These are phyloP conservation scores for Pimpla rufipes DNA, from an alignment of 2,888 invertebrate species.

Conservation along the genomic window DNA sequence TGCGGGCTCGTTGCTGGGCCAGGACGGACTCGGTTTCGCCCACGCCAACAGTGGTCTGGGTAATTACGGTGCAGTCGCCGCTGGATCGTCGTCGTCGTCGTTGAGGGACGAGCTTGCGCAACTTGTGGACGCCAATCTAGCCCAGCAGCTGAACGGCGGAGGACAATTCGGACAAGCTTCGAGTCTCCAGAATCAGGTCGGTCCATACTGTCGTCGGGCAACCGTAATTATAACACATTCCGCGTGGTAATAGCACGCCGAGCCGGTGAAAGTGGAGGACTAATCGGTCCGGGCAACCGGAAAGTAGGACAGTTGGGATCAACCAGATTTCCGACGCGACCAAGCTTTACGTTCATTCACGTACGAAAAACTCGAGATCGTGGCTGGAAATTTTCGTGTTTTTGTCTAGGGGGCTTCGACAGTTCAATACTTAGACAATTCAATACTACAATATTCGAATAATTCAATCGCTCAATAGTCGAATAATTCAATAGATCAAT, in stretches of 20 bases:
- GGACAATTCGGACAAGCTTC: conserved; percentile 44
- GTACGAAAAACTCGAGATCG: too few species aligned
- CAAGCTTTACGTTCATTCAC: too few species aligned
- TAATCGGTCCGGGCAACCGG: conserved; percentile 14
- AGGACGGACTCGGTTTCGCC: conserved; percentile 4
- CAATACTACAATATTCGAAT: neutral
- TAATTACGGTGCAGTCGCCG: conserved; percentile 35
- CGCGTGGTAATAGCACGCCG: neutral
- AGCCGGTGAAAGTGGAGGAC: neutral
- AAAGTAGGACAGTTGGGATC: neutral
- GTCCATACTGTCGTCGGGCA: conserved; percentile 14
- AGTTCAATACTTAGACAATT: neutral
- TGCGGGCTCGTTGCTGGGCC: neutral
- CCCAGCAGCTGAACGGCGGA: conserved; percentile 46
- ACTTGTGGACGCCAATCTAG: conserved; percentile 55
- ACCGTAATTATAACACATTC: neutral
- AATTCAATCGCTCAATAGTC: too few species aligned
- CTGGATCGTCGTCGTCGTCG: conserved; percentile 42
- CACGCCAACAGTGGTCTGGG: neutral
- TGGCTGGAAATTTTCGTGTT: neutral
- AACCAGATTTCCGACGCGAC: neutral
- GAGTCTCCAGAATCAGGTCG: conserved; percentile 43
- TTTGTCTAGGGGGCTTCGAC: neutral
- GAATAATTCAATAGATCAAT: too few species aligned
- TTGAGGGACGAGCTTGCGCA: conserved; percentile 53